These are phyloP conservation scores for Phocides pigmalion DNA, from an alignment of 1,140 invertebrate genomes.

Conservation along the genomic window DNA sequence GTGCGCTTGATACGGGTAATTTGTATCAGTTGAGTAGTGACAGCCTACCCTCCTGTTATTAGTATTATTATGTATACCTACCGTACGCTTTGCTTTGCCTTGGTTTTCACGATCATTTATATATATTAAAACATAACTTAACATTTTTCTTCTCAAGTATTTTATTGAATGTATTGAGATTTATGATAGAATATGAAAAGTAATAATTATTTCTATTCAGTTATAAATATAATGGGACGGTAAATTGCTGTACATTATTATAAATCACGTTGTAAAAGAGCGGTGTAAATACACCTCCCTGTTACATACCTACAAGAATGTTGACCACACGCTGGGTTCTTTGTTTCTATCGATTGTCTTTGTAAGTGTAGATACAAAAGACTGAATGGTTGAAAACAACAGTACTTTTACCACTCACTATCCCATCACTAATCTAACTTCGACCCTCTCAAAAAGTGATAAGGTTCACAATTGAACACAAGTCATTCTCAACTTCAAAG, in stretches of 20 bases:
- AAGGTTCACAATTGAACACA: slow-evolving; percentile 29
- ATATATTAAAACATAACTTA: no score
- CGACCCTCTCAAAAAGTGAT: slow-evolving; percentile 34
- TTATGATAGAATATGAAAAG: no score
- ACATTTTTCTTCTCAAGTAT: no score
- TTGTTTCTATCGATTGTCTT: slow-evolving; percentile 74
- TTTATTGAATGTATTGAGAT: no score
- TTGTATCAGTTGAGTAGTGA: no score
- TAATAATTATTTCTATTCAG: no score
- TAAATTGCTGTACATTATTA: not conserved
- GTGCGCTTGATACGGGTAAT: no score
- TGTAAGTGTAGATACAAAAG: slow-evolving; percentile 58
- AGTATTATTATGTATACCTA: no score
- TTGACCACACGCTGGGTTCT: slow-evolving; percentile 65
- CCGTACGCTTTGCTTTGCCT: no score
- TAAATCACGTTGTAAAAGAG: slow-evolving; percentile 49
- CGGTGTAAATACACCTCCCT: slow-evolving; percentile 43
- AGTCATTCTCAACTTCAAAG: slow-evolving; percentile 28
- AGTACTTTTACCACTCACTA: slow-evolving; percentile 29
- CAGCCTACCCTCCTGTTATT: no score
- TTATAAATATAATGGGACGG: no score
- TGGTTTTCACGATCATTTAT: no score
- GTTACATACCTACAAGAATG: slow-evolving; percentile 46
- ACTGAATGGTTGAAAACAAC: slow-evolving; percentile 56
- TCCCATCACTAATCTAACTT: slow-evolving; percentile 19